Base-by-base conservation (phyloP, 2,113 vertebrate species). In the Actenoides lindsayi region DNA sequence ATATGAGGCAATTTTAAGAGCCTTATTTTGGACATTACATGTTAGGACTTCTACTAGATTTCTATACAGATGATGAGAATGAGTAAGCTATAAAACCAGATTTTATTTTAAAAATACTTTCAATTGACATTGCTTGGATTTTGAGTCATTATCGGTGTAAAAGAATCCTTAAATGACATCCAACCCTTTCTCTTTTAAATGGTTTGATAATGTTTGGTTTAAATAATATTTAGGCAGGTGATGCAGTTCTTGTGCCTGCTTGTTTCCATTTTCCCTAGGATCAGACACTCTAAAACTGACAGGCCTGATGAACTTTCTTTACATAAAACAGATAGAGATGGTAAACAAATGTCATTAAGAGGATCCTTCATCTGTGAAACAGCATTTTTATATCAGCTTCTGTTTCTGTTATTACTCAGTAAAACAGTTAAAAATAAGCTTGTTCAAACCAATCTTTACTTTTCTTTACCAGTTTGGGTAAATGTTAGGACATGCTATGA, bases 391-490 rank as follows among this genome's bases (percentile, higher is more conserved):
- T 56, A 46, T 42, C n/a, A 44, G 60, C 18, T 89, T 63, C 65
- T 90, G 59, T 88, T 91, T 92, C 56, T 78, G 35, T 89, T 95
- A 75, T 27, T 93, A 89, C n/a, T 91, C 31, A 62, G 73, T 77
- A 84, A 89, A 95, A 48, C 50, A 63, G 48, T 84, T 87, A 41
- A 94, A 96, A 90, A 37, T 75, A 90, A 50, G 25, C 57, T 71
- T n/a, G 9, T 84, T 69, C 53, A 62, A 89, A 37, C 67, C 42
- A 76, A 28, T 92, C 65, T 90, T 90, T 64, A 63, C 44, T 74
- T 79, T 93, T 79, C 84, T 94, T 86, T 71, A 33, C 62, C 24
- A 54, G 39, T 93, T 83, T 69, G 74, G 71, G 56, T 95, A 93
- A 81, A 81, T n/a, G 48, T 77, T 94, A 79, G n/a, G 67, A 67